A percentile compares a stretch with the other conserved stretches of the same genome.
phyloP scores from a whole-genome alignment of 2,888 invertebrate genomes.

The Lasioglossum malachurum region DNA sequence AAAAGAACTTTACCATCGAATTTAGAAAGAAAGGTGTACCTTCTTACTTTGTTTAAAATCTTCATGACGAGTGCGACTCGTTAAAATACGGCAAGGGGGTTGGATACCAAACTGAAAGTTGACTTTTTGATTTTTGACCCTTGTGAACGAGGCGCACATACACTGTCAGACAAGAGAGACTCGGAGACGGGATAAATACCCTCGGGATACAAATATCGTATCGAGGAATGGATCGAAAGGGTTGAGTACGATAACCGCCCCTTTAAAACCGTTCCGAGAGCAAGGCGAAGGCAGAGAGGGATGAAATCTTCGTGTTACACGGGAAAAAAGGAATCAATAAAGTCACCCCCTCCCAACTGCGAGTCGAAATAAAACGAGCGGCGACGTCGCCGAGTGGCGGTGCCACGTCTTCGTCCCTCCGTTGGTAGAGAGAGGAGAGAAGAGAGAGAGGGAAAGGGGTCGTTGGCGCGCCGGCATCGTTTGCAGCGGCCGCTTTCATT shows the following conservation, averaged over 20 bases:
- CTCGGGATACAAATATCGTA: not conserved
- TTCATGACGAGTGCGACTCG: too few relatives aligned
- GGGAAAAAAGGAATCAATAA: constrained; percentile 67
- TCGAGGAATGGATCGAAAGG: not conserved
- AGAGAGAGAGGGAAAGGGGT: not conserved
- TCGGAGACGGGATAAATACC: not conserved
- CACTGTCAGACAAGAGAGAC: not conserved
- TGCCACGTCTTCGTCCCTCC: constrained; percentile 61
- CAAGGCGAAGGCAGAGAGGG: not conserved
- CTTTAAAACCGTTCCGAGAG: not conserved
- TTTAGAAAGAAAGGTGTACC: too few relatives aligned
- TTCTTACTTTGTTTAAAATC: too few relatives aligned
- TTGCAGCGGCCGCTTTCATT: constrained; percentile 36
- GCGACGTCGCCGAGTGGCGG: constrained; percentile 77
- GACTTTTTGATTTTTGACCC: too few relatives aligned
- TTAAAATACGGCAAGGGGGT: too few relatives aligned
- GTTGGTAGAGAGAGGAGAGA: not conserved
- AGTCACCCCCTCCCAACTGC: constrained; percentile 57
- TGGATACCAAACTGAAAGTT: too few relatives aligned
- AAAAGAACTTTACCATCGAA: too few relatives aligned
- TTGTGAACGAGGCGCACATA: too few relatives aligned
- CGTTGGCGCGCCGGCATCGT: constrained; percentile 22
- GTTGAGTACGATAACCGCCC: not conserved
- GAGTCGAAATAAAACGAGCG: constrained; percentile 69
- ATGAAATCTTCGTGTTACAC: constrained; percentile 33